phyloP scores from a whole-genome alignment of 2,888 invertebrate genomes.

The Drosophila cracens region DNA sequence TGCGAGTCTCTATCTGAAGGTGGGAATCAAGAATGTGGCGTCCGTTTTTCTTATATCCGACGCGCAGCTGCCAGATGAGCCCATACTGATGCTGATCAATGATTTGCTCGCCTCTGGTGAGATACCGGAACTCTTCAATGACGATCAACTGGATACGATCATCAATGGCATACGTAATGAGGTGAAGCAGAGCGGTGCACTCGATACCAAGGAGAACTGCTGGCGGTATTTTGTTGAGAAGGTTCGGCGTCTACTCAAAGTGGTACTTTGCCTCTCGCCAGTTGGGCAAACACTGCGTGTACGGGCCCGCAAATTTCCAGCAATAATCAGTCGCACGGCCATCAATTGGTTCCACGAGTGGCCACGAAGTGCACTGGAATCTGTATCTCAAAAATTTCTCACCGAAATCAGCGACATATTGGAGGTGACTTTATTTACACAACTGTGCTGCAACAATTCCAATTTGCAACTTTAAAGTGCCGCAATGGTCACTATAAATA shows the following conservation, averaged over 20 bases:
- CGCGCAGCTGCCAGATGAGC: conserved; percentile 96
- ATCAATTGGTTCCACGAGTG: conserved; percentile 99
- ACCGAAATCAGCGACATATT: conserved; percentile 91
- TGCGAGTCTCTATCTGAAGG: conserved; percentile 92
- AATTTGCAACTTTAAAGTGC: conserved; percentile 66
- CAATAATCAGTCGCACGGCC: conserved; percentile 95
- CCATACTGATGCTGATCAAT: conserved; percentile 95
- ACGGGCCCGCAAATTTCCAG: conserved; percentile 96
- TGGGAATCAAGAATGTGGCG: conserved; percentile 94
- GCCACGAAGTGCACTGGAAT: conserved; percentile 95
- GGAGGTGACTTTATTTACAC: conserved; percentile 86
- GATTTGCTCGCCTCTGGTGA: conserved; percentile 97
- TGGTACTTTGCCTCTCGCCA: conserved; percentile 97
- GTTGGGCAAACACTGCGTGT: conserved; percentile 95
- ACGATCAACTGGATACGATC: conserved; percentile 95
- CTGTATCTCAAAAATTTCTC: conserved; percentile 94
- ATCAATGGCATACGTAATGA: conserved; percentile 91
- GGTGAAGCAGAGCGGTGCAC: conserved; percentile 92
- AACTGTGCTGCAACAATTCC: conserved; percentile 48
- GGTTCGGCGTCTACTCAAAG: conserved; percentile 91
- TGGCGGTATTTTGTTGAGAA: conserved; percentile 98
- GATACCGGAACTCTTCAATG: conserved; percentile 94
- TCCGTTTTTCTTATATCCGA: conserved; percentile 97
- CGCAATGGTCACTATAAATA: conserved; percentile 51
- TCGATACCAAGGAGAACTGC: conserved; percentile 96